Evolutionary conservation across 1,140 invertebrate species (phyloP).

Genomic region (Oryctes rhinoceros): DNA sequence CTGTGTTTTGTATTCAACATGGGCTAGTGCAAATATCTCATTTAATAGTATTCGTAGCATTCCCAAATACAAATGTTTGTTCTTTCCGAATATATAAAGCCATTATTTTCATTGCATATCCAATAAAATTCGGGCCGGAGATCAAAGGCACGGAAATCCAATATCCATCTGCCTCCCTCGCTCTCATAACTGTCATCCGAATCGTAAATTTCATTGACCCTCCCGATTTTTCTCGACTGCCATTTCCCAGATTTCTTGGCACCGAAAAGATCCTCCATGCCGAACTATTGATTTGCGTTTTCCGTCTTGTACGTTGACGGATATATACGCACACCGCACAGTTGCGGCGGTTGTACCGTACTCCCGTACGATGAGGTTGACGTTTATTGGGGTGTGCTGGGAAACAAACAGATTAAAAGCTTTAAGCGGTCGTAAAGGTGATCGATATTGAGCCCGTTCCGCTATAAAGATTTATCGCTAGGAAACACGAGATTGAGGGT

Average conservation of each 20-base stretch:
- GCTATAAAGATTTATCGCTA: constrained; percentile 24
- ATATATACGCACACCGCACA: background rate
- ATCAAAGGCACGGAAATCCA: constrained; percentile 14
- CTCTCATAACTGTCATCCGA: constrained; percentile 15
- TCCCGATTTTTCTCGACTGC: background rate
- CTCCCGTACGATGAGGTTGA: background rate
- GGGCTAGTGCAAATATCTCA: background rate
- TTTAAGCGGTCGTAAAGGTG: constrained; percentile 31
- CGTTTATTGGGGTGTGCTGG: constrained; percentile 10
- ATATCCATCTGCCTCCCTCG: background rate
- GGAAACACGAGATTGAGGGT: background rate
- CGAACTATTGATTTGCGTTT: background rate
- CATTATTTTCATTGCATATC: constrained; percentile 24
- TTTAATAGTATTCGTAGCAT: constrained; percentile 1
- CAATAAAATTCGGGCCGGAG: constrained; percentile 8
- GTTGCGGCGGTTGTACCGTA: constrained; percentile 10
- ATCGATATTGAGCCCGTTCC: background rate
- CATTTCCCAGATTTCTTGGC: constrained; percentile 28
- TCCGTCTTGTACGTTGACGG: background rate
- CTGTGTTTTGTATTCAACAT: background rate
- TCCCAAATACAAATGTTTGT: constrained; percentile 1
- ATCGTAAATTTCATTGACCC: constrained; percentile 30
- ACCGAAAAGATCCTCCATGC: background rate
- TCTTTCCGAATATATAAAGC: constrained; percentile 12
- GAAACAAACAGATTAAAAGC: constrained; percentile 33